Base-by-base conservation (phyloP, 2,797 vertebrate genomes). In the Gymnothorax reevesii region DNA sequence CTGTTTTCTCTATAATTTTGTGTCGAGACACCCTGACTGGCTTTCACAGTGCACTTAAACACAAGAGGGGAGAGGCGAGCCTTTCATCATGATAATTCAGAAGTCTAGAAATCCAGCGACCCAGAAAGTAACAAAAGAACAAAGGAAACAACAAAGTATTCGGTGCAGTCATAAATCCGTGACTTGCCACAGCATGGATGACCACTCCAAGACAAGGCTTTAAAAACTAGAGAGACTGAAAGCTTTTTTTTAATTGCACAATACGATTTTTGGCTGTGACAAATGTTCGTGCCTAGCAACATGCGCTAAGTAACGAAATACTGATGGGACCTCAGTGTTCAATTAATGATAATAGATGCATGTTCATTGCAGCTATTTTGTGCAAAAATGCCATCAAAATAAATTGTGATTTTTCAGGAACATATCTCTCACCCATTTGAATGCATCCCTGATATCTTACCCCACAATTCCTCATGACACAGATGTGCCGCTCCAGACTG, bases 51-150 rank as follows among this genome's bases (percentile, higher is more conserved):
- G 73, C 73, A 17, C 33, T 77, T 52, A 49, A 49, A 77, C 33
- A 77, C 73, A 77, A 20, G 33, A 42, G 33, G 27, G 42, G 27
- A 42, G 71, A 33, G 15, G 71, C 13, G 27, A 12, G 27, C 20
- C 73, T 77, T 77, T 77, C 42, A 52, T 77, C 73, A 77, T 2
- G 33, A 77, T 52, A 77, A 77, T 77, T 33, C 33, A 49, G 33
- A 49, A 49, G 73, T 77, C 33, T 77, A 77, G 52, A 77, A 77
- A 52, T 42, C 13, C 73, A 77, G 33, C 52, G 73, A 77, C 73
- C 73, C 42, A 20, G 73, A 77, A 77, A 77, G 73, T 42, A 77
- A 77, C 73, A 77, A 33, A 20, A 52, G 73, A 77, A 77, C 17
- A 77, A 77, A 17, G 73, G 33, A 77, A 77, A 77, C 73, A 77